Evolutionary conservation across 2,113 vertebrate genomes (phyloP).

Genomic region (Mastomys coucha): DNA sequence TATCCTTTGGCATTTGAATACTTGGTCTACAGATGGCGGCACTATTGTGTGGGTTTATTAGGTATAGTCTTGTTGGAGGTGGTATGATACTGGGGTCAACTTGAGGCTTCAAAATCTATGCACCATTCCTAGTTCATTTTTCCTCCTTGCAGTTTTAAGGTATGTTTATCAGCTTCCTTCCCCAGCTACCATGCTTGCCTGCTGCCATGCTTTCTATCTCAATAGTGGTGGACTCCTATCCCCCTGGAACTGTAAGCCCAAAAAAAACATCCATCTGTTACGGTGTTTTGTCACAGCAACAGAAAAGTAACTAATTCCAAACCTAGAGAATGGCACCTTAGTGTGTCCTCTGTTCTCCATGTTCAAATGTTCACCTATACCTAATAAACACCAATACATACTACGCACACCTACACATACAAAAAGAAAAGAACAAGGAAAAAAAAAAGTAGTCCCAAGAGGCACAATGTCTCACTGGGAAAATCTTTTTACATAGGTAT

Average conservation of each 20-base stretch:
- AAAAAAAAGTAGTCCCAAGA: neutral
- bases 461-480: neutral
- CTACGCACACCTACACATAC: neutral
- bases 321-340: neutral
- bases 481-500: neutral
- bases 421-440: neutral
- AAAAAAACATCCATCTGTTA: neutral
- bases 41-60: neutral
- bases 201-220: neutral
- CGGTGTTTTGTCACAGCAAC: neutral
- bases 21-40: neutral
- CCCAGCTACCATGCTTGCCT: neutral
- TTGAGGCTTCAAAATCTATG: neutral
- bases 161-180: too few species aligned
- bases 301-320: neutral
- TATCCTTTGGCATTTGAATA: neutral
- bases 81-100: neutral
- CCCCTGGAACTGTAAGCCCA: neutral
- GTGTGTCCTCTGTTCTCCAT: neutral
- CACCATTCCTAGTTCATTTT: neutral
- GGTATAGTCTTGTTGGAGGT: neutral
- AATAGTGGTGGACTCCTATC: too few species aligned
- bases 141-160: neutral
- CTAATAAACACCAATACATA: neutral
- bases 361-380: neutral